Evolutionary conservation across 2,888 invertebrate genomes (phyloP).

Genomic region (Troides helena): DNA sequence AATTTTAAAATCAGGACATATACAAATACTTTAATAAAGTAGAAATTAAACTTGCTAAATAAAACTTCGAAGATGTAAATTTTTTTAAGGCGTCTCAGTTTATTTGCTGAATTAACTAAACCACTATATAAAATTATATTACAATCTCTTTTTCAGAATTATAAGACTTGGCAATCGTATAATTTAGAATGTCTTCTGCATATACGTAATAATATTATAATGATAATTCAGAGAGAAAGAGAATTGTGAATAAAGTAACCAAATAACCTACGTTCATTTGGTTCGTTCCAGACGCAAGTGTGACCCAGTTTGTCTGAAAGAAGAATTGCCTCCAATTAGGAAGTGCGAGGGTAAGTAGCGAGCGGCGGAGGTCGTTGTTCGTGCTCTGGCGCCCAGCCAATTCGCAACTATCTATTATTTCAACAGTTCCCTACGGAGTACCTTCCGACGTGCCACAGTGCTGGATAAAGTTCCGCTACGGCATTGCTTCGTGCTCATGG

Average conservation of each 20-base stretch:
- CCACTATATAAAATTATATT: no score
- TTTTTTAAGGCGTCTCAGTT: no score
- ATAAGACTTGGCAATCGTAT: not conserved
- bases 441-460: slow-evolving; percentile 15
- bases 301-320: slow-evolving; percentile 30
- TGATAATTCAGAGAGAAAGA: not conserved
- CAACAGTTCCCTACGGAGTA: slow-evolving; percentile 54
- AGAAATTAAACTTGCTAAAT: no score
- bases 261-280: slow-evolving; percentile 10
- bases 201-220: not conserved
- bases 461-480: slow-evolving; percentile 20
- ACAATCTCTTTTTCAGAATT: no score
- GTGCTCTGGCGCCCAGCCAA: slow-evolving; percentile 56
- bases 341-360: slow-evolving; percentile 41
- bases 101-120: no score
- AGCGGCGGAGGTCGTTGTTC: slow-evolving; percentile 53
- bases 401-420: slow-evolving; percentile 55
- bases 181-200: not conserved
- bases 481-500: slow-evolving; percentile 9
- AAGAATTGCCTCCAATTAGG: slow-evolving; percentile 55
- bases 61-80: no score
- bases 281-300: slow-evolving; percentile 7
- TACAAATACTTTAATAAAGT: no score
- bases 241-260: not conserved
- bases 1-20: no score